Conservation (phyloP, 2,797 vertebrate genomes). For the Atherinosoma microstoma region DNA sequence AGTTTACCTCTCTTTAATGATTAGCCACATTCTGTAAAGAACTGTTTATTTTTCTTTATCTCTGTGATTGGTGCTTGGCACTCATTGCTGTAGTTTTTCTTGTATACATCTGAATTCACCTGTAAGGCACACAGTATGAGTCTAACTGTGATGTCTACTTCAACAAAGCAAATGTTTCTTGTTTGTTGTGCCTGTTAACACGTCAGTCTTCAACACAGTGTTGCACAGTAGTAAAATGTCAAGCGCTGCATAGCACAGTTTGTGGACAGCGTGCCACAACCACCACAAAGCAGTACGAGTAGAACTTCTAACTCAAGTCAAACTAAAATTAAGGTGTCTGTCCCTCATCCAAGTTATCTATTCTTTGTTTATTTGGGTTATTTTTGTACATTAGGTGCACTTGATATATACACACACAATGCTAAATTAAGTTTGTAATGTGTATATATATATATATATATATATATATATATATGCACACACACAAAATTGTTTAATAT, state of each 20-base stretch:
- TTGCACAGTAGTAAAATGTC: conserved; percentile 41
- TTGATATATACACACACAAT: not conserved
- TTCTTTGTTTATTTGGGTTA: not conserved
- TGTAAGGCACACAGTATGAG: conserved; percentile 4
- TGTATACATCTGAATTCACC: conserved; percentile 19
- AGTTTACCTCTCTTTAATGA: not conserved
- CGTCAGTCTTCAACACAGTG: conserved; percentile 13
- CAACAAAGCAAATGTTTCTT: conserved; percentile 13
- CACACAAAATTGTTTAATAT: not conserved
- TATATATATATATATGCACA: too few species aligned
- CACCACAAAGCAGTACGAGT: conserved; percentile 13
- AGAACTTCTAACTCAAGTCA: conserved; percentile 16
- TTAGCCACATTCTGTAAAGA: conserved; percentile 12
- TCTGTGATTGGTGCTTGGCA: conserved; percentile 52
- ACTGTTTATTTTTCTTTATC: conserved; percentile 7
- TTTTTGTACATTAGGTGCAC: conserved; percentile 37
- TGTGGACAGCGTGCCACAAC: conserved; percentile 18
- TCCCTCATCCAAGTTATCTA: conserved; percentile 1
- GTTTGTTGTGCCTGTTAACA: conserved; percentile 25
- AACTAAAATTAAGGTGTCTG: conserved; percentile 9
- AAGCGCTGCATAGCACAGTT: conserved; percentile 37
- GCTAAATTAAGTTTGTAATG: too few species aligned
- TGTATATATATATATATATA: too few species aligned
- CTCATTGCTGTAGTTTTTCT: conserved; percentile 45
- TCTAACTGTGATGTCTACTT: conserved; percentile 7